phyloP scores from a whole-genome alignment of 1,140 invertebrate species.

The Drosophila sp. region DNA sequence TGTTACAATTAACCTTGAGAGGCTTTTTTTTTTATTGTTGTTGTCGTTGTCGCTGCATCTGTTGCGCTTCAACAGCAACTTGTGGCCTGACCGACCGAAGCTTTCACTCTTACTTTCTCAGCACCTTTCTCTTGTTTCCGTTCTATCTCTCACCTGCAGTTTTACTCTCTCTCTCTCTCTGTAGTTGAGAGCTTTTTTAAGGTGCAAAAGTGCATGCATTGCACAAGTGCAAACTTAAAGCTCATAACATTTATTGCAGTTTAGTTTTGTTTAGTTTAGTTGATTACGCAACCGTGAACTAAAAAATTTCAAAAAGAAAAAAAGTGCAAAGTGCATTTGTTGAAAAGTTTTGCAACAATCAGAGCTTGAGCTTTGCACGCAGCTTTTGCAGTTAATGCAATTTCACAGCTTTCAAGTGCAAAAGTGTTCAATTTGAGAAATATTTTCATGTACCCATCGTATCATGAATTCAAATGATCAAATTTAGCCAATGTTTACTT shows the following conservation, averaged over 20 bases:
- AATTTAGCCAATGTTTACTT: constrained; percentile 1
- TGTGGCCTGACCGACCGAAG: constrained; percentile 41
- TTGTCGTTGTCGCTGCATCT: constrained; percentile 42
- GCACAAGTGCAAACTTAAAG: background rate
- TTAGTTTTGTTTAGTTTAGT: constrained; percentile 28
- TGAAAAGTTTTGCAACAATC: constrained; percentile 36
- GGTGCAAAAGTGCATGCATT: background rate
- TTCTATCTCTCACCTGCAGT: constrained; percentile 8
- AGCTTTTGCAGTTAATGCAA: constrained; percentile 36
- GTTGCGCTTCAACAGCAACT: constrained; percentile 70
- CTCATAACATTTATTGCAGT: background rate
- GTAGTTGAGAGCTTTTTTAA: background rate
- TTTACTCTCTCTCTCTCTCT: background rate
- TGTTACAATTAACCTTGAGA: constrained; percentile 5
- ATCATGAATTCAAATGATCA: background rate
- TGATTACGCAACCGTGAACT: constrained; percentile 34
- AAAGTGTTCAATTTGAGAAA: background rate
- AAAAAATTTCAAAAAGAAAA: background rate
- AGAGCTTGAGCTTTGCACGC: constrained; percentile 11
- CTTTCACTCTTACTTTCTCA: constrained; percentile 27
- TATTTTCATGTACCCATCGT: background rate
- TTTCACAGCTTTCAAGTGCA: constrained; percentile 13
- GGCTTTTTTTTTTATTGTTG: background rate
- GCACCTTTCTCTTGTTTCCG: background rate
- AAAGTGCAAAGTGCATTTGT: constrained; percentile 30